Percentiles rank a stretch among this genome's conserved stretches.
phyloP scores from a whole-genome alignment of 2,113 vertebrate species.

The Helogale parvula region DNA sequence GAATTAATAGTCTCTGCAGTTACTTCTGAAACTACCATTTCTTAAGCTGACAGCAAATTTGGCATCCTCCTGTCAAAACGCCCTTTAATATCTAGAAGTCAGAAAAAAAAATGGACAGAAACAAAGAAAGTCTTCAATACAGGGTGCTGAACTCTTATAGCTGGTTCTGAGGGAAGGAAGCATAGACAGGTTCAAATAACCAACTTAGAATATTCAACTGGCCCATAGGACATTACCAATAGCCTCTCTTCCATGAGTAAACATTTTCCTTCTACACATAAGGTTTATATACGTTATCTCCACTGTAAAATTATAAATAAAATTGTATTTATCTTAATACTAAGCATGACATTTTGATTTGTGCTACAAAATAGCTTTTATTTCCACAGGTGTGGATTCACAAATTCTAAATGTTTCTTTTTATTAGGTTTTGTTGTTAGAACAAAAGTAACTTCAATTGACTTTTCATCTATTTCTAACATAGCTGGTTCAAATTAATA shows the following conservation, averaged over 20 bases:
- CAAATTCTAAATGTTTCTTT: not conserved
- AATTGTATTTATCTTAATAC: not conserved
- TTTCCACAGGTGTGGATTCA: not conserved
- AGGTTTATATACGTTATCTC: not conserved
- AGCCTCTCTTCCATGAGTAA: not conserved
- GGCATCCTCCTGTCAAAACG: not conserved
- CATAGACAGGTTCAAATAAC: not conserved
- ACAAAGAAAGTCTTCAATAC: not conserved
- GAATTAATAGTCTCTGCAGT: not conserved
- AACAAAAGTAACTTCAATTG: not conserved
- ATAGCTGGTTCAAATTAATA: slow-evolving; percentile 19
- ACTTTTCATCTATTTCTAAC: not conserved
- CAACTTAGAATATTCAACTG: not conserved
- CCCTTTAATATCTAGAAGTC: not conserved
- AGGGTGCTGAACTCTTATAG: not conserved
- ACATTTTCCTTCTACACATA: not conserved
- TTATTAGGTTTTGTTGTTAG: not conserved
- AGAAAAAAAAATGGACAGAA: not conserved
- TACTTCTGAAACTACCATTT: not conserved
- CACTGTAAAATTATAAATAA: not conserved
- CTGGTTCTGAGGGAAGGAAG: not conserved
- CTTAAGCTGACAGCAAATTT: not conserved
- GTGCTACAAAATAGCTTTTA: not conserved
- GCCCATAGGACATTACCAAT: not conserved
- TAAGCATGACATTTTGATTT: not conserved